Conservation (phyloP, 2,113 vertebrate genomes). For the Podocnemis expansa region DNA sequence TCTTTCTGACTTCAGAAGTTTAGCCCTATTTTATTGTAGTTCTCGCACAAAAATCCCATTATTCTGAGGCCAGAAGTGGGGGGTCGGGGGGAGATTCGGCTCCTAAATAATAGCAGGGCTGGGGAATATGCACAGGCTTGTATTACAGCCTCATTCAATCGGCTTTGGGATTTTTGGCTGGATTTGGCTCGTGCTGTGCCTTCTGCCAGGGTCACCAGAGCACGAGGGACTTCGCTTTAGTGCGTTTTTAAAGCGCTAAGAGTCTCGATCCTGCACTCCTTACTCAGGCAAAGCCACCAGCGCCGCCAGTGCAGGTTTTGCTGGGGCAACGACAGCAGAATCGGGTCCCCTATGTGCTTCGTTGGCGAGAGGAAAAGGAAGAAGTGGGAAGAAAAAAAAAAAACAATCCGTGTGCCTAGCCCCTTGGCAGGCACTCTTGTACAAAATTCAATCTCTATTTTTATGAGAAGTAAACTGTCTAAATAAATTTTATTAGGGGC, state of each 20-base stretch:
- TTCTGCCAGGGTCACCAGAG: neutral
- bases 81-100: slow-evolving; percentile 32
- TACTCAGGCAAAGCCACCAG: neutral
- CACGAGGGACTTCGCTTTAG: slow-evolving; percentile 1
- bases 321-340: neutral
- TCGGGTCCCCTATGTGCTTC: slow-evolving; percentile 34
- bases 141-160: slow-evolving; percentile 49
- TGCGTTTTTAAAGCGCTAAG: neutral
- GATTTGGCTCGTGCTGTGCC: slow-evolving; percentile 45
- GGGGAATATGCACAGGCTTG: slow-evolving; percentile 65
- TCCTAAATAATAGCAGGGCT: slow-evolving; percentile 51
- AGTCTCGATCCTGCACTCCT: neutral
- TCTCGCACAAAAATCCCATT: slow-evolving; percentile 52
- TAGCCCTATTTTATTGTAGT: slow-evolving; percentile 47
- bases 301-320: accelerated
- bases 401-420: slow-evolving; percentile 78
- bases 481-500: slow-evolving; percentile 92
- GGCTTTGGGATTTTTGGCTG: neutral
- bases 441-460: slow-evolving; percentile 91
- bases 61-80: slow-evolving; percentile 57
- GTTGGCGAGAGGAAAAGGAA: slow-evolving; percentile 30
- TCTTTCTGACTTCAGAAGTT: slow-evolving; percentile 47
- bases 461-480: slow-evolving; percentile 89
- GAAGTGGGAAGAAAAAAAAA: slow-evolving; percentile 53
- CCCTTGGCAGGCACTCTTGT: slow-evolving; percentile 82